Evolutionary conservation across 2,888 invertebrate species (phyloP).

Genomic region (Spodoptera littoralis): DNA sequence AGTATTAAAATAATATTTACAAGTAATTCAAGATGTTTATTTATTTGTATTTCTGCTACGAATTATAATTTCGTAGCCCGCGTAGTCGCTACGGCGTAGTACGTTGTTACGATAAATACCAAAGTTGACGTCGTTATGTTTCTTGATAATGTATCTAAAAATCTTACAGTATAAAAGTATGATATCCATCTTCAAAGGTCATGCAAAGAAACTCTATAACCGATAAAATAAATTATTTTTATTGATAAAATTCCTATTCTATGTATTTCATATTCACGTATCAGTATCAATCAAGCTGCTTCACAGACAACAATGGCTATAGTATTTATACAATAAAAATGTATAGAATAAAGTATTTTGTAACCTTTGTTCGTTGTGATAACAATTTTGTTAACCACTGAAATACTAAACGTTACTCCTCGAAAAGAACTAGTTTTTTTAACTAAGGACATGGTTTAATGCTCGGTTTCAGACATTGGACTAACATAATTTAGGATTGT

Average conservation of each 20-base stretch:
- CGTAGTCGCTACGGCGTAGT: conserved; percentile 14
- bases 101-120: conserved; percentile 1
- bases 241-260: not conserved
- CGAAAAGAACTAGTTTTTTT: no score
- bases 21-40: no score
- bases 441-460: not conserved
- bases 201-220: no score
- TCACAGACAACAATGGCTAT: conserved; percentile 1
- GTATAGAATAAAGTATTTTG: conserved; percentile 1
- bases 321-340: not conserved
- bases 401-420: no score
- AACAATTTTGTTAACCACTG: no score
- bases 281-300: conserved; percentile 7
- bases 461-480: not conserved
- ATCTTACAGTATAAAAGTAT: no score
- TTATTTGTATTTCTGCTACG: not conserved
- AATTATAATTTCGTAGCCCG: not conserved
- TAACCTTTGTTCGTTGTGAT: not conserved
- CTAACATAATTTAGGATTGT: not conserved
- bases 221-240: no score
- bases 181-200: no score
- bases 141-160: no score
- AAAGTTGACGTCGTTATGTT: no score
- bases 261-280: conserved; percentile 5
- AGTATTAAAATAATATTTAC: no score